Percentiles rank a stretch among this genome's conserved stretches.
Evolutionary conservation across 2,797 vertebrate species (phyloP).

Genomic region (Enteromius trimaculatus): DNA sequence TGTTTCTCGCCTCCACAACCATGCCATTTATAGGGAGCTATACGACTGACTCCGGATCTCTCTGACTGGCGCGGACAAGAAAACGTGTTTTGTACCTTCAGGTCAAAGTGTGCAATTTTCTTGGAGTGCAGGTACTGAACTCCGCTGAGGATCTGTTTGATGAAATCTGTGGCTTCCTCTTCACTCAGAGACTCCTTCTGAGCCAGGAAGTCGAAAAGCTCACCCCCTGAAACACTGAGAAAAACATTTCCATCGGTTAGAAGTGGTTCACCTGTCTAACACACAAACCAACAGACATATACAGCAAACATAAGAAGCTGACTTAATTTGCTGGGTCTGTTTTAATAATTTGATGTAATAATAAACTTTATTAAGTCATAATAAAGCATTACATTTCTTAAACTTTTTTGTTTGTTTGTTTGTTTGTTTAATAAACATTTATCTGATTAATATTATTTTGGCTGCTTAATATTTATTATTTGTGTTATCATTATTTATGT

Average conservation of each 20-base stretch:
- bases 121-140: conserved; percentile 93
- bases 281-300: conserved; percentile 6
- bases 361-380: background rate
- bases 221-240: conserved; percentile 88
- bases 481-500: too few relatives aligned
- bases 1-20: conserved; percentile 42
- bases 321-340: background rate
- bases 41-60: background rate
- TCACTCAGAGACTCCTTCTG: conserved; percentile 96
- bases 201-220: conserved; percentile 92
- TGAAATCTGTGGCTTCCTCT: conserved; percentile 96
- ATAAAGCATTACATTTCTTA: background rate
- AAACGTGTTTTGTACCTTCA: conserved; percentile 83
- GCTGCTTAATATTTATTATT: too few relatives aligned
- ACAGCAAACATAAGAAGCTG: background rate
- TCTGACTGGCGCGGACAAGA: background rate
- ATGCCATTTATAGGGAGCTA: conserved; percentile 26
- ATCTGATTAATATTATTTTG: background rate
- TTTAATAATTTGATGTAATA: background rate
- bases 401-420: background rate
- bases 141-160: conserved; percentile 95
- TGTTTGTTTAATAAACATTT: background rate
- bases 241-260: background rate
- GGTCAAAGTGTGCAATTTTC: conserved; percentile 94
- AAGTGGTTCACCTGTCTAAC: background rate